A percentile compares a stretch with the other conserved stretches of the same genome.
These are phyloP conservation scores for Campopleginae sp. DNA, from an alignment of 2,888 invertebrate species.

Conservation along the genomic window DNA sequence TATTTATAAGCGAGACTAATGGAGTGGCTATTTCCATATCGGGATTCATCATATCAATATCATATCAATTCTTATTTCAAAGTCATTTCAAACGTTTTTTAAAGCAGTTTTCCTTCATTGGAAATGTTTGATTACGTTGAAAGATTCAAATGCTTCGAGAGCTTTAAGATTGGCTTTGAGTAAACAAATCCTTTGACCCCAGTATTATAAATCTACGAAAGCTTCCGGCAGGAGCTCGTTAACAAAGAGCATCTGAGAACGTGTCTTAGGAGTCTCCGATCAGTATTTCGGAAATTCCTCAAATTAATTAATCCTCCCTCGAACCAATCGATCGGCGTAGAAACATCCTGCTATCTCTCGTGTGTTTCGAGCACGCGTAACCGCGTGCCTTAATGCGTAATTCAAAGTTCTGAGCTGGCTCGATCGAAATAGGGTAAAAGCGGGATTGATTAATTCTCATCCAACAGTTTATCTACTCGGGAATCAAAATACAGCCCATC, in stretches of 20 bases:
- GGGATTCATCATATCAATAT: too few relatives aligned
- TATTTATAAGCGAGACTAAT: slow-evolving; percentile 7
- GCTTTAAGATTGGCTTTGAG: neutral
- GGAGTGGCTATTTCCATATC: slow-evolving; percentile 13
- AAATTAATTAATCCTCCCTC: slow-evolving; percentile 26
- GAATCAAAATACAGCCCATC: neutral
- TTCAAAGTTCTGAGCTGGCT: neutral
- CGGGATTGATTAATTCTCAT: slow-evolving; percentile 62
- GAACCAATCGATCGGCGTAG: neutral
- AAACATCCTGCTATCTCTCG: slow-evolving; percentile 2
- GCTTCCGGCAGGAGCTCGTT: neutral
- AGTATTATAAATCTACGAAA: slow-evolving; percentile 1
- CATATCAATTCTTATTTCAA: neutral
- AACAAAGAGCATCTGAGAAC: slow-evolving; percentile 21
- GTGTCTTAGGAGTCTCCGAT: slow-evolving; percentile 5
- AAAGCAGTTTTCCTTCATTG: too few relatives aligned
- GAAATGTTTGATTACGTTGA: too few relatives aligned
- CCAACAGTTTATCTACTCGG: slow-evolving; percentile 16
- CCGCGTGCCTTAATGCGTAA: slow-evolving; percentile 24
- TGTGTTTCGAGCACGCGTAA: slow-evolving; percentile 1
- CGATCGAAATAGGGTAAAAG: slow-evolving; percentile 42
- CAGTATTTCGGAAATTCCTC: neutral
- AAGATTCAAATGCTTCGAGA: neutral
- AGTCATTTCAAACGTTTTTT: neutral
- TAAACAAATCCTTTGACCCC: neutral